Base-by-base conservation (phyloP, 2,797 vertebrate genomes). In the Pachyuromys duprasi region DNA sequence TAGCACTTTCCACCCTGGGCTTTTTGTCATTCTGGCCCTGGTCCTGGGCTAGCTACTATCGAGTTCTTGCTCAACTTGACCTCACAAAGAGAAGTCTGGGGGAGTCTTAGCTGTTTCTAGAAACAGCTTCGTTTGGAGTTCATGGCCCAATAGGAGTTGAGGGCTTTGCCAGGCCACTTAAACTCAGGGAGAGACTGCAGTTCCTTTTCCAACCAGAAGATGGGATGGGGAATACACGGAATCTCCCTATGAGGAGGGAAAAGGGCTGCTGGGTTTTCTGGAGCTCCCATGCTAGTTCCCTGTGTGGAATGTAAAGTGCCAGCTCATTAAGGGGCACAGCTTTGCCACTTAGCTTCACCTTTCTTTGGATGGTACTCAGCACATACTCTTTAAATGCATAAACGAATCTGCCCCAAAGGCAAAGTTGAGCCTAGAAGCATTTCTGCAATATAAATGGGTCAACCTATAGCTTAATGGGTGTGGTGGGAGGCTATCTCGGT, bases 361-460 rank as follows among this genome's bases (percentile, higher is more conserved):
- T 88, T 70, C 26, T 1, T 80, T 5, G 1, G 45, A n/a, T 24
- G 36, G 62, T 33, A 22, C 28, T 67, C 49, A n/a, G 74, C 45
- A 86, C 83, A 86, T 70, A 95, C 78, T 39, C 42, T 86, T 89
- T 92, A 57, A 95, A 62, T 60, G 63, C 36, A 60, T n/a, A 8
- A 49, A 26, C n/a, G 53, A 70, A 24, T 79, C 24, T 62, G 31
- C 15, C 49, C 22, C 3, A 60, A 89, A 82, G 45, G 81, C 39
- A 78, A 86, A 57, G 55, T 22, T 33, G 26, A 20, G n/a, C 31
- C 62, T 12, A 22, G 78, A 45, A 53, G 86, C 22, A 18, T 18
- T 72, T 91, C 72, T 92, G 49, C 33, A 4, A 60, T 3, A 20
- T 8, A 42, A 80, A 17, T 39, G 11, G 0, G 20, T 17, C 9